Evolutionary conservation across 2,113 vertebrate genomes (phyloP), one percentile per base, ranked within the genome.

Genomic region (Elanus axillaris): DNA sequence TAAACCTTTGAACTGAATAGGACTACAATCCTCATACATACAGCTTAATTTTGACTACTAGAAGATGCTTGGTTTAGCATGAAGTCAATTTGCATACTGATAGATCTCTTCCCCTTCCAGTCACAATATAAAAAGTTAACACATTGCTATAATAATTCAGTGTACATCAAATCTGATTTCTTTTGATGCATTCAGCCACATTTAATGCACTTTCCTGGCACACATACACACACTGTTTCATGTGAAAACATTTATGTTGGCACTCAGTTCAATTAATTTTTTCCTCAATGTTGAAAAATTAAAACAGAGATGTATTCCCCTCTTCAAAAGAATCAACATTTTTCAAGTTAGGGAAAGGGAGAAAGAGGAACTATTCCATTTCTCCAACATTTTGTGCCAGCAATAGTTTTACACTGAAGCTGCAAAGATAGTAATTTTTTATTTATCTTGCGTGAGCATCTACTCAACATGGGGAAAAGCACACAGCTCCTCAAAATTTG

Each of bases 71-170:
- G 62, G 26, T 85, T 95, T 94, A 92, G 86, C 72, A 63, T 68
- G 18, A 91, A 93, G 86, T 38, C 53, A 43, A 76, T 97, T 93
- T 95, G 93, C 94, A 91, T 91, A 79, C 48, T 87, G 93, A 94
- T 53, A 89, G 88, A 73, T 91, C 77, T 95, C 73, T 83, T 91
- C 43, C 76, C 58, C 80, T 94, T 94, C 77, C 50, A 93, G 86
- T 59, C 74, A 91, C 77, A 87, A 94, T 38, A 93, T 42, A 72
- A 90, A 88, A 92, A 93, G 40, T 88, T 89, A 89, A 80, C 14
- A 1, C 7, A 13, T 19, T 91, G 48, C 42, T 91, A 32, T 85
- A 62, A 31, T 86, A 81, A 89, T 82, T 87, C 83, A 66, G 13
- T 3, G 32, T 62, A 85, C 3, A 8, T 82, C 69, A 87, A 64